Base-by-base conservation (phyloP, 2,113 vertebrate species). In the Synchiropus splendidus region DNA sequence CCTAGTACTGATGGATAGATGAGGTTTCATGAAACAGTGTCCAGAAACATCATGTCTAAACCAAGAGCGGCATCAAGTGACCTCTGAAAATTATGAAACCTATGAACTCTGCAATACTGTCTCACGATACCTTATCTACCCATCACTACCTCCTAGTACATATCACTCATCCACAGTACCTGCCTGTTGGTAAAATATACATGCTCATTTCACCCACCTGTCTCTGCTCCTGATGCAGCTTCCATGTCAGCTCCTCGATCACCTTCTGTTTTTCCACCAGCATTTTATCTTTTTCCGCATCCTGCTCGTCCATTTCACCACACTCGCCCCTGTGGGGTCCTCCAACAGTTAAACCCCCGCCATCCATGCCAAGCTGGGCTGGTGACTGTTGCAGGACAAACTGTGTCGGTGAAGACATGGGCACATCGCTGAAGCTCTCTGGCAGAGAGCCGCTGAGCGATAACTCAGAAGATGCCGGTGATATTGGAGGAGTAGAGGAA, bases 241-340 rank as follows among this genome's bases (percentile, higher is more conserved):
- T 96, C 92, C 93, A 97, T 0, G 92, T 98, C 65, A 99, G 84
- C 54, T 99, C 93, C 10, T 99, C 95, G 36, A 99, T 99, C 60
- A 97, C 92, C 62, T 97, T 98, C 75, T 99, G 95, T 77, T 99
- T 99, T 67, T 99, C 94, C 60, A 99, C 92, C 61, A 99, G 77
- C 93, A 99, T 98, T 70, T 97, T 98, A 75, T 99, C 93, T 60
- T 98, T 99, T 56, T 96, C 93, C 0, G 89, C 89, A 57, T 99
- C 92, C 78, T 85, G 64, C 2, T 89, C 89, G 4, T 91, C 87
- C 61, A 82, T 61, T 21, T 87, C 84, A 0, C 81, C 67, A n/a
- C 83, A 85, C 8, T 84, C 79, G 6, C 84, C 84, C 1, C 70
- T 77, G 1, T 74, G 83, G 40, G 80, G 74, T 33, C 48, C 48